Conservation (phyloP, 1,140 invertebrate species). For the Apis cerana region DNA sequence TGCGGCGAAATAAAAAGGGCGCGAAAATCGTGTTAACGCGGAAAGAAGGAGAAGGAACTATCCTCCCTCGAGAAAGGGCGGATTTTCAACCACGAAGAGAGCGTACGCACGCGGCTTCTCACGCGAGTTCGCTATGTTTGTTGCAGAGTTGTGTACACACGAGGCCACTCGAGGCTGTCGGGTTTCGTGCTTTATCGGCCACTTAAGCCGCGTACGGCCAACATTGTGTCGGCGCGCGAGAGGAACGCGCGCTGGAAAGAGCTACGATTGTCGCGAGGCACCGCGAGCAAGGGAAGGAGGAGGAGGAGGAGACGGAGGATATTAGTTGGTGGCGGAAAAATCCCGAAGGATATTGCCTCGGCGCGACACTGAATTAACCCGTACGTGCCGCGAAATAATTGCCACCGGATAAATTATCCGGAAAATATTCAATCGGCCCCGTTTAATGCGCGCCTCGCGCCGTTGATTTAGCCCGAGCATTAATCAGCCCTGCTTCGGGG, state of each 20-base stretch:
- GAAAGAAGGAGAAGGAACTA: not conserved
- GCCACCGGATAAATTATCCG: not conserved
- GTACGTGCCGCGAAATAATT: slow-evolving; percentile 37
- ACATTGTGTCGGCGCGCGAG: slow-evolving; percentile 6
- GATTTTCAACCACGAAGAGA: slow-evolving; percentile 3
- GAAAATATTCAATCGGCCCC: slow-evolving; percentile 1
- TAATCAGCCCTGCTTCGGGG: not conserved
- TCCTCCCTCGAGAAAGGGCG: not conserved
- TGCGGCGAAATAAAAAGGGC: slow-evolving; percentile 12
- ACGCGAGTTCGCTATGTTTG: not conserved
- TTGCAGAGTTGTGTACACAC: slow-evolving; percentile 5
- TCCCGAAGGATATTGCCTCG: slow-evolving; percentile 1
- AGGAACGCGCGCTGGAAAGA: slow-evolving; percentile 13
- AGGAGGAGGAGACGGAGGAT: not conserved
- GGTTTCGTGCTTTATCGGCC: slow-evolving; percentile 50
- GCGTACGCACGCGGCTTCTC: not conserved
- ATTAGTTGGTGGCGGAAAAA: slow-evolving; percentile 12
- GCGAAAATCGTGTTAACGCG: slow-evolving; percentile 3
- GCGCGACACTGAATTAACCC: slow-evolving; percentile 14
- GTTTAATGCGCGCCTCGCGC: not conserved
- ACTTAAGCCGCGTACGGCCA: slow-evolving; percentile 28
- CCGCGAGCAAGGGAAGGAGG: not conserved
- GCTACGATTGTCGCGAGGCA: slow-evolving; percentile 17
- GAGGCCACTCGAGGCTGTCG: slow-evolving; percentile 24
- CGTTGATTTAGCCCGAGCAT: not conserved